Evolutionary conservation across 23 tunicate species (phyloP).

Genomic region (Ciona savignyi): DNA sequence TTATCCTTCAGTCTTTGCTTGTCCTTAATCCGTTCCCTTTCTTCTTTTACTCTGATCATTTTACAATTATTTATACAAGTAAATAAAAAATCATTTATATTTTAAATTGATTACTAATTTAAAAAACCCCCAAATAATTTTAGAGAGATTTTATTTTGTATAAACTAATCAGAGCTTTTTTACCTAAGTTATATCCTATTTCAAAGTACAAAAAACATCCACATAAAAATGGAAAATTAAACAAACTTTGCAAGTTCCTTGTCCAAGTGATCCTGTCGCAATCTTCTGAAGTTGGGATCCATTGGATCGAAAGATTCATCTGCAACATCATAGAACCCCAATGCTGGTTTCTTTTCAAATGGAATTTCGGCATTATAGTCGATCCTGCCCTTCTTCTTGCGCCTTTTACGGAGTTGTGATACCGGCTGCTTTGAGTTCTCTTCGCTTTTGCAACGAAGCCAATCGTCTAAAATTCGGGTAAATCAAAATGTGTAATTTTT

Average conservation of each 20-base stretch:
- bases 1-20: constrained; percentile 81
- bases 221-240: not conserved
- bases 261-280: constrained; percentile 90
- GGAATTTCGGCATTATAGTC: constrained; percentile 99
- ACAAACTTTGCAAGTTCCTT: constrained; percentile 41
- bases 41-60: constrained; percentile 59
- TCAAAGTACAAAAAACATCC: too few species aligned
- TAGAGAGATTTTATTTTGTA: too few species aligned
- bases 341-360: constrained; percentile 76
- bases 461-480: constrained; percentile 37
- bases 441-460: constrained; percentile 89
- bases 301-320: constrained; percentile 70
- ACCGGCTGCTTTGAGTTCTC: constrained; percentile 98
- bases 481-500: too few species aligned
- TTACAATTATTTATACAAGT: not conserved
- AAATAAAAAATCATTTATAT: not conserved
- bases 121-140: too few species aligned
- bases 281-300: constrained; percentile 63
- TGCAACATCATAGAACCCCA: constrained; percentile 81
- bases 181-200: too few species aligned
- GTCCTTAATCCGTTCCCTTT: constrained; percentile 61
- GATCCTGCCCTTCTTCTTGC: constrained; percentile 70
- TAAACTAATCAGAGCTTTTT: too few species aligned
- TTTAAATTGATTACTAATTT: not conserved
- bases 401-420: constrained; percentile 49